Percentiles rank a stretch among this genome's conserved stretches.
phyloP scores from a whole-genome alignment of 2,797 vertebrate genomes.

The Argya squamiceps region DNA sequence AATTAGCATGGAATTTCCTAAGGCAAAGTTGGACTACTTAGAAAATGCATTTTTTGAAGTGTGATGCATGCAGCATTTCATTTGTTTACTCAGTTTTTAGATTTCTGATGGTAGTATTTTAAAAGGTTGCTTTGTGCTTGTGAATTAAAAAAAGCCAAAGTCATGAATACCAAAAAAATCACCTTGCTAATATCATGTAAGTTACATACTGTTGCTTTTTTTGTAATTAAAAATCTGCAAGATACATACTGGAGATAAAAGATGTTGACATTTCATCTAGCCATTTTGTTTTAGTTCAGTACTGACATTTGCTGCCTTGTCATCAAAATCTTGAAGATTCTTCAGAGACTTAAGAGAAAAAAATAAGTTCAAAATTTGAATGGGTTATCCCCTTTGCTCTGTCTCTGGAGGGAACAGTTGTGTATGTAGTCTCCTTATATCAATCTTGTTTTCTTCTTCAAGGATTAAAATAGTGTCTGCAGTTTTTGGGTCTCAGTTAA shows the following conservation, averaged over 20 bases:
- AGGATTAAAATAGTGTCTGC: background rate
- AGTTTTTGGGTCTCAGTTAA: background rate
- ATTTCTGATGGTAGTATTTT: background rate
- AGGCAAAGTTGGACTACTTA: background rate
- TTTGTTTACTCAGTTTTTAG: background rate
- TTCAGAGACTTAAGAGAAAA: background rate
- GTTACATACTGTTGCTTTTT: background rate
- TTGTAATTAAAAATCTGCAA: background rate
- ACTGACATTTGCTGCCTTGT: background rate
- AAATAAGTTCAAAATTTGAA: background rate
- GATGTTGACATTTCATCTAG: background rate
- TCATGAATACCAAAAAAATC: background rate
- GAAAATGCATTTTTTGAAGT: background rate
- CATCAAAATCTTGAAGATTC: background rate
- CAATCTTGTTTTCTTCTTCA: background rate
- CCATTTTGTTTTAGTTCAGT: background rate
- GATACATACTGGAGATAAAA: background rate
- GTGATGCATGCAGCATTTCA: background rate
- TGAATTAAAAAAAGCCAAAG: background rate
- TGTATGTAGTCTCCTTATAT: background rate
- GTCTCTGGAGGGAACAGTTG: background rate
- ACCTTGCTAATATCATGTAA: background rate
- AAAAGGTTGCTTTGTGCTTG: background rate
- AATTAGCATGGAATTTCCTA: background rate
- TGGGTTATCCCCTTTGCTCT: background rate